Evolutionary conservation across 2,888 invertebrate species (phyloP).

Genomic region (Arrhopalites spinosus): DNA sequence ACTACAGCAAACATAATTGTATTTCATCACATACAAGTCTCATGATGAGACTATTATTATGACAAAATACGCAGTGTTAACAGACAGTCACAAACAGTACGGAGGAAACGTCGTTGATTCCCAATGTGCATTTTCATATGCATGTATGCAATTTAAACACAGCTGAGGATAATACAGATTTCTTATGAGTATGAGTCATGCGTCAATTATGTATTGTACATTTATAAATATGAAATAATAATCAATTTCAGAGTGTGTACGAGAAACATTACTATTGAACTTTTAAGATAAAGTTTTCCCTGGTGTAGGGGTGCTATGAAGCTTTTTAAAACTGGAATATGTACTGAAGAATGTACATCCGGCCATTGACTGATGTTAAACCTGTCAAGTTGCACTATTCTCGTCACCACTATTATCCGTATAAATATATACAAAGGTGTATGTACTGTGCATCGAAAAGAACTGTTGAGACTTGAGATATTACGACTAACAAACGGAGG

Average conservation of each 20-base stretch:
- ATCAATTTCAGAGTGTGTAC: neutral
- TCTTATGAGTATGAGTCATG: too few species aligned
- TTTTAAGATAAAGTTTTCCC: too few species aligned
- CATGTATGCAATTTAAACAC: neutral
- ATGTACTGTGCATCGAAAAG: neutral
- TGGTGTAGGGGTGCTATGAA: neutral
- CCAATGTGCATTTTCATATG: neutral
- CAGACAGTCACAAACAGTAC: neutral
- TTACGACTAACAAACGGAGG: neutral
- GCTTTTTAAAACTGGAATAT: neutral
- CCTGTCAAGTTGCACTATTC: neutral
- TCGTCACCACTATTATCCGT: neutral
- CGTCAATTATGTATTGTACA: too few species aligned
- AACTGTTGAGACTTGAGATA: neutral
- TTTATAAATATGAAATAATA: neutral
- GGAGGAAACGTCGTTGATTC: neutral
- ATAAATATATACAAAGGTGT: neutral
- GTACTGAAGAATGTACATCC: slow-evolving; percentile 2
- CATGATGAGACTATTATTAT: neutral
- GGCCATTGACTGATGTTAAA: slow-evolving; percentile 20
- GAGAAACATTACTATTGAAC: neutral
- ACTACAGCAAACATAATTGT: neutral
- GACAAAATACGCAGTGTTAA: neutral
- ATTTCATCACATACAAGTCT: too few species aligned
- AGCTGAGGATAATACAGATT: too few species aligned